phyloP scores from a whole-genome alignment of 2,888 invertebrate species.

The Axea sp. region DNA sequence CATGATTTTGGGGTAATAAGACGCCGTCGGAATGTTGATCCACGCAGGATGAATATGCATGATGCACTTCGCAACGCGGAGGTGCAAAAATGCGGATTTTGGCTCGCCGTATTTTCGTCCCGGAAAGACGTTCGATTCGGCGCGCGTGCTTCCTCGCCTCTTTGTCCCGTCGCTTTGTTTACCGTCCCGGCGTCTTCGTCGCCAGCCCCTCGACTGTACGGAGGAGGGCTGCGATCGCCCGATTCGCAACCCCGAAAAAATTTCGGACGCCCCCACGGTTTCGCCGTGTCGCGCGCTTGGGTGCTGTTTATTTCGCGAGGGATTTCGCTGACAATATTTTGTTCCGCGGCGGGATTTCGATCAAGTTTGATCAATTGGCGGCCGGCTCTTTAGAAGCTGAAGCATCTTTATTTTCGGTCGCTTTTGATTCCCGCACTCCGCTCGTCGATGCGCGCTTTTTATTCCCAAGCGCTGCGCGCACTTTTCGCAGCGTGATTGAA shows the following conservation, averaged over 20 bases:
- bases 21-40: not conserved
- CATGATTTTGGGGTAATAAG: too few species aligned
- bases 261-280: slow-evolving; percentile 15
- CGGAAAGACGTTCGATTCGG: slow-evolving; percentile 59
- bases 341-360: too few species aligned
- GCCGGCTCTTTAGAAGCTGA: too few species aligned
- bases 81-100: slow-evolving; percentile 46
- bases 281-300: slow-evolving; percentile 31
- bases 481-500: too few species aligned
- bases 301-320: slow-evolving; percentile 31
- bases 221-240: slow-evolving; percentile 33
- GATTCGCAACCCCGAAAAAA: slow-evolving; percentile 44
- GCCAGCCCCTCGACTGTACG: slow-evolving; percentile 23
- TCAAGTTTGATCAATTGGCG: too few species aligned
- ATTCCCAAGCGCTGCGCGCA: too few species aligned
- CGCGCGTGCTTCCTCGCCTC: slow-evolving; percentile 52
- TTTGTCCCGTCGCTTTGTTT: slow-evolving; percentile 55
- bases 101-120: slow-evolving; percentile 44
- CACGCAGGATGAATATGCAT: slow-evolving; percentile 35
- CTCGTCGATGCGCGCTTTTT: too few species aligned
- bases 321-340: too few species aligned
- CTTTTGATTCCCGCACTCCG: too few species aligned
- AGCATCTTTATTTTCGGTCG: too few species aligned
- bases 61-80: slow-evolving; percentile 8
- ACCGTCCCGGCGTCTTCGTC: slow-evolving; percentile 54